Evolutionary conservation across 2,797 vertebrate species (phyloP).

Genomic region (Microctenopoma stevenorrisi): DNA sequence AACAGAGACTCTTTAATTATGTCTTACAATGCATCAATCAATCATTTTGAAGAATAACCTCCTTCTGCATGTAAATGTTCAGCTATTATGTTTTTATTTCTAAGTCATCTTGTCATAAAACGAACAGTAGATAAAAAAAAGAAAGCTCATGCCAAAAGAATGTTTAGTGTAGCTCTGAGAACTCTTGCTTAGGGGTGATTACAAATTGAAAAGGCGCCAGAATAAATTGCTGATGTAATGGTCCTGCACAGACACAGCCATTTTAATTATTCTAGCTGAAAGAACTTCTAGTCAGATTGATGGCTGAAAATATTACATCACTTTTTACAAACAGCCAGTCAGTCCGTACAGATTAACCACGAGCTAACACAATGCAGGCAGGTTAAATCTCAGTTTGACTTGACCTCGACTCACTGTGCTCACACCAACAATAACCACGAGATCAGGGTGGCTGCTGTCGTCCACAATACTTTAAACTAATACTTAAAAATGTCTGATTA

Average conservation of each 20-base stretch:
- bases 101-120: too few relatives aligned
- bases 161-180: background rate
- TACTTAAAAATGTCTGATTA: too few relatives aligned
- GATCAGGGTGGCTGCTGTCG: constrained; percentile 4
- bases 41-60: background rate
- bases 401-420: constrained; percentile 3
- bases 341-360: background rate
- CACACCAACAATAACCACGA: background rate
- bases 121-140: too few relatives aligned
- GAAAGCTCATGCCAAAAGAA: background rate
- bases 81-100: too few relatives aligned
- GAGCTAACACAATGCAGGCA: background rate
- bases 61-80: background rate
- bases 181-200: background rate
- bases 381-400: constrained; percentile 1
- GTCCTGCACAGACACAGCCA: background rate
- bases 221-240: background rate
- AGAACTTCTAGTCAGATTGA: background rate
- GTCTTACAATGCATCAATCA: background rate
- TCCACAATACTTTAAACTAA: too few relatives aligned
- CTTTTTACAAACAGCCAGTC: background rate
- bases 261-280: constrained; percentile 6
- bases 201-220: background rate
- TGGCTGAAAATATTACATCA: background rate
- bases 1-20: too few relatives aligned